Conservation (phyloP, 2,797 vertebrate genomes). For the Tapirus indicus region DNA sequence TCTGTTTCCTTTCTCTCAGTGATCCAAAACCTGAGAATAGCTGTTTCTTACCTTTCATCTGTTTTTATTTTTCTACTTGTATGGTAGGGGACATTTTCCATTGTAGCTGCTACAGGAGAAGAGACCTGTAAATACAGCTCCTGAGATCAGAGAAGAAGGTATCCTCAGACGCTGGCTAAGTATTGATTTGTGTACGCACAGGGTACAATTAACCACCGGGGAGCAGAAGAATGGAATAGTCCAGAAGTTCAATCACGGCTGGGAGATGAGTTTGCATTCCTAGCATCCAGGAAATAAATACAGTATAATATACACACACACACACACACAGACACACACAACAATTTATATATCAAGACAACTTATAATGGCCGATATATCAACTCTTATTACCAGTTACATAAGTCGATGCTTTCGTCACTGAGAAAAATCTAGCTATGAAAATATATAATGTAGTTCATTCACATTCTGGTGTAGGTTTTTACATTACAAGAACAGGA, state of each 20-base stretch:
- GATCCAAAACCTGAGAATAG: neutral
- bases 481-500: neutral
- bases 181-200: neutral
- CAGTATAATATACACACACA: neutral
- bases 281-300: neutral
- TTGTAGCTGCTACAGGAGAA: neutral
- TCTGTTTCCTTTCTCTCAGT: neutral
- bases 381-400: accelerated
- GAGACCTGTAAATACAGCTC: neutral
- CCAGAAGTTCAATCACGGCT: neutral
- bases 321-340: too few species aligned
- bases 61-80: neutral
- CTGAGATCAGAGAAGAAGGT: neutral
- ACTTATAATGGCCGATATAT: neutral
- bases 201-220: neutral
- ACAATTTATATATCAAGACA: neutral
- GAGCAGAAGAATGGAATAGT: neutral
- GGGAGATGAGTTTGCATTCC: neutral
- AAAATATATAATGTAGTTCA: neutral
- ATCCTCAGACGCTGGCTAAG: neutral
- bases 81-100: neutral
- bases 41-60: neutral
- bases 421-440: neutral
- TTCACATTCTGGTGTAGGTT: neutral
- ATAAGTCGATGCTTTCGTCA: neutral